Percentiles rank a stretch among this genome's conserved stretches.
Evolutionary conservation across 2,797 vertebrate species (phyloP).

Genomic region (Choloepus didactylus): DNA sequence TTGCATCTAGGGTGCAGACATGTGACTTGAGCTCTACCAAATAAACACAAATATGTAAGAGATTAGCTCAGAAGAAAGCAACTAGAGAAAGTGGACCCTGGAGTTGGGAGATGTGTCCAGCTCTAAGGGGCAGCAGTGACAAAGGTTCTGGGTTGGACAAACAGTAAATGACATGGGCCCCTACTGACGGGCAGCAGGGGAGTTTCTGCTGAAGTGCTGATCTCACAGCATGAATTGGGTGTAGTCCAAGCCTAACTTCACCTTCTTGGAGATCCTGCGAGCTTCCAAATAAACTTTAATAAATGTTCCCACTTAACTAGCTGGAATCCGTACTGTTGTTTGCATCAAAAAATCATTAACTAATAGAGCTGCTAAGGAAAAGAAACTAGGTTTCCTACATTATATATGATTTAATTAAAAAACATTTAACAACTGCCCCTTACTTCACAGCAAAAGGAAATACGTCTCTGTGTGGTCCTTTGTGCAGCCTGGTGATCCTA

Average conservation of each 20-base stretch:
- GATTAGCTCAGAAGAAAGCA: not conserved
- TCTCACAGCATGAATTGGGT: not conserved
- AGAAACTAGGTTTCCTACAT: not conserved
- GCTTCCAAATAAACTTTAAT: not conserved
- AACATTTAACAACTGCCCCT: not conserved
- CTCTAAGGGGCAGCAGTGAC: not conserved
- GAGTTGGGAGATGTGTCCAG: not conserved
- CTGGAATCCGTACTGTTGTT: not conserved
- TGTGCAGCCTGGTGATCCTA: not conserved
- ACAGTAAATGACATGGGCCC: no score
- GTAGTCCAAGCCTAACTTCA: not conserved
- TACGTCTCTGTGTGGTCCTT: not conserved
- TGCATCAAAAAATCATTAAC: not conserved
- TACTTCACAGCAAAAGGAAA: not conserved
- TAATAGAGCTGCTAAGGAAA: not conserved
- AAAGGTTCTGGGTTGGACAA: not conserved
- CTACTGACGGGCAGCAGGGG: no score
- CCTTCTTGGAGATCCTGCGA: not conserved
- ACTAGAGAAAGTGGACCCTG: not conserved
- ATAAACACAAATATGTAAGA: not conserved
- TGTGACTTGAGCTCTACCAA: not conserved
- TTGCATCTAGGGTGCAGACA: not conserved
- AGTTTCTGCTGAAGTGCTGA: not conserved
- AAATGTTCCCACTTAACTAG: not conserved
- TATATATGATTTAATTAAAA: not conserved